Evolutionary conservation across 2,113 vertebrate genomes (phyloP).

Genomic region (Caretta caretta): DNA sequence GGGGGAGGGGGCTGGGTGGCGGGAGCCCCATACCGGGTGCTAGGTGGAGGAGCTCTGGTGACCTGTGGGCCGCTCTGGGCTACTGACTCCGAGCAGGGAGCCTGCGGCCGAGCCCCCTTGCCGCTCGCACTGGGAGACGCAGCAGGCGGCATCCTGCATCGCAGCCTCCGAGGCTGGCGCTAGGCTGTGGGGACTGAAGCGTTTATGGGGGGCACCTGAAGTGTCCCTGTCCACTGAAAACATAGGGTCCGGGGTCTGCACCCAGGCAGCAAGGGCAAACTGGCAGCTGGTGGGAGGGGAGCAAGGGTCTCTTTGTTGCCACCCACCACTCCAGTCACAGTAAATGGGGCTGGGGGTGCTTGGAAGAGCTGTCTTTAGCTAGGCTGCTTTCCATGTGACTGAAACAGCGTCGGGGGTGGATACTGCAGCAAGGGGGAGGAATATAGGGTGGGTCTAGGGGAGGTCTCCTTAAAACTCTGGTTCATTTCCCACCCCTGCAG

Average conservation of each 20-base stretch:
- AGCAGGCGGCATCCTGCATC: too few species aligned
- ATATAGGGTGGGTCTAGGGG: too few species aligned
- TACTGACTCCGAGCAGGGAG: neutral
- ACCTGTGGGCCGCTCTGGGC: neutral
- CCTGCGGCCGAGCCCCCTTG: accelerated
- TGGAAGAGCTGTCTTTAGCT: neutral
- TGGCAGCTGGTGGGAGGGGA: neutral
- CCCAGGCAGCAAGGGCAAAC: too few species aligned
- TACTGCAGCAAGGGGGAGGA: too few species aligned
- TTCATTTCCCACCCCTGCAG: too few species aligned
- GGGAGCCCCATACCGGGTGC: neutral
- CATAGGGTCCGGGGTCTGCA: too few species aligned
- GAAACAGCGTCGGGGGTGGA: too few species aligned
- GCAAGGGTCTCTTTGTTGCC: neutral
- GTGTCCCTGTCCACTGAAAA: neutral
- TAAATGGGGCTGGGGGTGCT: neutral
- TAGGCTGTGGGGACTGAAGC: too few species aligned
- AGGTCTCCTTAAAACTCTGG: too few species aligned
- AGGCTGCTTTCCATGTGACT: too few species aligned
- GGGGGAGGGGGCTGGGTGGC: neutral
- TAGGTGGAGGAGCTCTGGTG: neutral
- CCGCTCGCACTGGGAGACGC: neutral
- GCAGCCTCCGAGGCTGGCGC: neutral
- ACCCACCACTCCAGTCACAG: too few species aligned
- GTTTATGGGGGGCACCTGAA: too few species aligned